Conservation (phyloP, 1,140 invertebrate genomes). For the Trinorchestia longiramus region DNA sequence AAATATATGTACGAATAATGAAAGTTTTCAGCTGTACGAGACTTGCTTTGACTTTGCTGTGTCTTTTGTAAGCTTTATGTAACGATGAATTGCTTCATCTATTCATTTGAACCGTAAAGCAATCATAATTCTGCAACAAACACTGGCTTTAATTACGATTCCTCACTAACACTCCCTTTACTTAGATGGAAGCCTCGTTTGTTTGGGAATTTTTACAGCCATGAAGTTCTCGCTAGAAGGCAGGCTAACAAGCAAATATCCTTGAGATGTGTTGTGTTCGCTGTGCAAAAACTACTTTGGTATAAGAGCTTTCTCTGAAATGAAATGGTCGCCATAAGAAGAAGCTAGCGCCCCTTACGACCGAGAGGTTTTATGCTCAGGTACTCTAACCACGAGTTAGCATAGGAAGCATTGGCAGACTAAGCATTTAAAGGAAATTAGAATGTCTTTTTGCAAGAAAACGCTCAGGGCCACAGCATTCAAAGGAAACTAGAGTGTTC, state of each 20-base stretch:
- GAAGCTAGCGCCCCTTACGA: not conserved
- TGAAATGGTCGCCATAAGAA: not conserved
- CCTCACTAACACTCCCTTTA: not conserved
- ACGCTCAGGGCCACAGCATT: too few relatives aligned
- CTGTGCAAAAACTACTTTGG: not conserved
- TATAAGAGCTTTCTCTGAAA: not conserved
- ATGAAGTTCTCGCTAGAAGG: not conserved
- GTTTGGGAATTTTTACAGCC: not conserved
- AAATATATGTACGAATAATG: too few relatives aligned
- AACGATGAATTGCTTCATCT: too few relatives aligned
- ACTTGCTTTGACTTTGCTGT: too few relatives aligned
- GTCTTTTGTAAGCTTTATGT: too few relatives aligned
- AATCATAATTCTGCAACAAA: not conserved
- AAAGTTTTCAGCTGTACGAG: too few relatives aligned
- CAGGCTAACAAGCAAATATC: not conserved
- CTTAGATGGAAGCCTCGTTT: not conserved
- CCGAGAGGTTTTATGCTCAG: not conserved
- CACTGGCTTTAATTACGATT: not conserved
- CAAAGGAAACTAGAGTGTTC: too few relatives aligned
- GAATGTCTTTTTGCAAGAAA: not conserved
- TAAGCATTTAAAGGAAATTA: not conserved
- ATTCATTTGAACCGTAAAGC: not conserved
- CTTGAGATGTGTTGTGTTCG: not conserved
- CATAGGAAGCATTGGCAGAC: not conserved
- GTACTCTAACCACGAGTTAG: not conserved